Evolutionary conservation across 2,113 vertebrate genomes (phyloP).

Genomic region (Psittacus erithacus): DNA sequence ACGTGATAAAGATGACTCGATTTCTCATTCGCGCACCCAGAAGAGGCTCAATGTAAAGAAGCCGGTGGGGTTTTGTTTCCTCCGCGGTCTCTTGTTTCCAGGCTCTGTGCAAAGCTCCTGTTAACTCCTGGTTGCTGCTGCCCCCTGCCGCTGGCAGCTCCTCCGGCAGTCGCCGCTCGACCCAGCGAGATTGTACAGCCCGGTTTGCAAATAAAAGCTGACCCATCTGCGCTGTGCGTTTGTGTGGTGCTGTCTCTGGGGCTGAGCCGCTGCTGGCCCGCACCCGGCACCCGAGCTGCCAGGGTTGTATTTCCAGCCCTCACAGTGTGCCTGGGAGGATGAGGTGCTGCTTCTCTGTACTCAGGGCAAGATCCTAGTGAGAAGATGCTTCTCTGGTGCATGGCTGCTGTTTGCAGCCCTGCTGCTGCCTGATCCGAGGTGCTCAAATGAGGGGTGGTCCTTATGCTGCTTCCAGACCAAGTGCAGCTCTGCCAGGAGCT

Average conservation of each 20-base stretch:
- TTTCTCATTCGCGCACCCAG: background rate
- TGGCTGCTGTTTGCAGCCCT: background rate
- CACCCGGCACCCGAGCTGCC: fast-evolving
- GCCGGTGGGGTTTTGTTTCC: conserved; percentile 40
- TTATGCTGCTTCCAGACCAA: background rate
- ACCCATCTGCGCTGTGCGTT: background rate
- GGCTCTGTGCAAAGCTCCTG: background rate
- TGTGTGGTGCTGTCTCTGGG: background rate
- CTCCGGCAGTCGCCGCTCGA: background rate
- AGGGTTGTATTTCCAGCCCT: background rate
- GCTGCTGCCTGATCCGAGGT: background rate
- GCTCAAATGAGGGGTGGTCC: fast-evolving
- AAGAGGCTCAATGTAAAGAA: background rate
- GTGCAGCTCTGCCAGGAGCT: background rate
- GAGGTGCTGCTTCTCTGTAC: background rate
- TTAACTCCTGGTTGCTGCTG: conserved; percentile 26
- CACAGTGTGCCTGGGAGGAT: background rate
- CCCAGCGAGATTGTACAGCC: conserved; percentile 18
- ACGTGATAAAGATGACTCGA: conserved; percentile 38
- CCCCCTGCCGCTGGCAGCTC: conserved; percentile 45
- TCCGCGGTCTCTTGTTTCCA: conserved; percentile 14
- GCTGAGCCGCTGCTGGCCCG: background rate
- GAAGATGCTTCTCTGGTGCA: background rate
- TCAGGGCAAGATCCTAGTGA: background rate
- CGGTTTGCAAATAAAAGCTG: conserved; percentile 54